These are phyloP conservation scores for Eupithecia tripunctaria DNA, from an alignment of 2,888 invertebrate species.

Conservation along the genomic window DNA sequence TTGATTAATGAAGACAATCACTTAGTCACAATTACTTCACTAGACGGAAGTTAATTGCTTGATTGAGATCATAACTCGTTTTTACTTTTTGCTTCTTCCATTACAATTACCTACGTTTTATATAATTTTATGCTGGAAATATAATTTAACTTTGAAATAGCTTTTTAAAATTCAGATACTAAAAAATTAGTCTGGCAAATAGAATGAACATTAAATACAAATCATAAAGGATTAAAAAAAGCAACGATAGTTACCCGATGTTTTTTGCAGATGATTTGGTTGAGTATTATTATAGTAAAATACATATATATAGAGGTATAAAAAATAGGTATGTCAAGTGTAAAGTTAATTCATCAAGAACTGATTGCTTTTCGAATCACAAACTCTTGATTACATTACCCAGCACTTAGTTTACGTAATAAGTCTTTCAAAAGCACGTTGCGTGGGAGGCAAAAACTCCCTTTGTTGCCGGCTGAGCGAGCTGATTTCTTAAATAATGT, in stretches of 20 bases:
- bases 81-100: constrained; percentile 36
- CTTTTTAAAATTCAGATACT: no score
- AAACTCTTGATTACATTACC: constrained; percentile 41
- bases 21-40: constrained; percentile 56
- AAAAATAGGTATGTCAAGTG: neutral
- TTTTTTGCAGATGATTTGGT: neutral
- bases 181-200: neutral
- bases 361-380: constrained; percentile 26
- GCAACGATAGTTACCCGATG: no score
- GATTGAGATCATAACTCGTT: constrained; percentile 47
- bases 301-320: no score
- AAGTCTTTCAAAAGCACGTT: constrained; percentile 70
- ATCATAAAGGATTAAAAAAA: neutral
- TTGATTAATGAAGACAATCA: constrained; percentile 65
- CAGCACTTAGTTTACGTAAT: constrained; percentile 58
- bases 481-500: constrained; percentile 84
- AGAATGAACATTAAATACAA: neutral
- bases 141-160: neutral
- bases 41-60: constrained; percentile 57
- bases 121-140: neutral
- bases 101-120: neutral
- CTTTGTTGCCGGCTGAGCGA: constrained; percentile 79
- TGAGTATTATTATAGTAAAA: neutral
- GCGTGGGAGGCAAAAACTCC: constrained; percentile 78
- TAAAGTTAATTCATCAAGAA: constrained; percentile 22